These are phyloP conservation scores for Pseudobourletiella spinata DNA, from an alignment of 1,140 invertebrate species.

Conservation along the genomic window DNA sequence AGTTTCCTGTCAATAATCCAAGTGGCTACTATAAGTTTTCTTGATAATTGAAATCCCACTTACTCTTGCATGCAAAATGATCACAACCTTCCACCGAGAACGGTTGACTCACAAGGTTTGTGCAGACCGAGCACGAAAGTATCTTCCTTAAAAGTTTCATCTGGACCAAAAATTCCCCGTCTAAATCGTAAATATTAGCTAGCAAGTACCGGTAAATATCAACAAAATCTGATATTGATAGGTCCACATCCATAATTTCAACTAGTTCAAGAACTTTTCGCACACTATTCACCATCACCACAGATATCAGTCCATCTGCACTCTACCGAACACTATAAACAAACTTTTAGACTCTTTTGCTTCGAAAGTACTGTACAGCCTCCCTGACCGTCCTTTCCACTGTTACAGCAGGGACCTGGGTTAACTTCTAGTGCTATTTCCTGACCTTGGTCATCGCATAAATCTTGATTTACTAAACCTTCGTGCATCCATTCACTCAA, in stretches of 20 bases:
- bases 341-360: too few relatives aligned
- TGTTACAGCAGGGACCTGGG: too few relatives aligned
- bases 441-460: too few relatives aligned
- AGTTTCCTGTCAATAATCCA: neutral
- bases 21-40: neutral
- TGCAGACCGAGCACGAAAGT: neutral
- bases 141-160: neutral
- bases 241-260: neutral
- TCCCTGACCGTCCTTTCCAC: too few relatives aligned
- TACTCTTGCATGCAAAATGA: slow-evolving; percentile 3
- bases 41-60: neutral
- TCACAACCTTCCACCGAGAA: neutral
- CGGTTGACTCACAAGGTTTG: neutral
- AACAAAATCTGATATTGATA: neutral
- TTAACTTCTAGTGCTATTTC: too few relatives aligned
- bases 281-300: neutral
- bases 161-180: neutral
- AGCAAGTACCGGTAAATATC: neutral
- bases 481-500: too few relatives aligned
- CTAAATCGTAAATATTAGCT: neutral
- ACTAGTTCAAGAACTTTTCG: neutral
- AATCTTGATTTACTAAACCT: too few relatives aligned
- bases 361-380: too few relatives aligned
- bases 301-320: too few relatives aligned
- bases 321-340: too few relatives aligned